phyloP scores from a whole-genome alignment of 2,888 invertebrate species.

The Altica lythri region DNA sequence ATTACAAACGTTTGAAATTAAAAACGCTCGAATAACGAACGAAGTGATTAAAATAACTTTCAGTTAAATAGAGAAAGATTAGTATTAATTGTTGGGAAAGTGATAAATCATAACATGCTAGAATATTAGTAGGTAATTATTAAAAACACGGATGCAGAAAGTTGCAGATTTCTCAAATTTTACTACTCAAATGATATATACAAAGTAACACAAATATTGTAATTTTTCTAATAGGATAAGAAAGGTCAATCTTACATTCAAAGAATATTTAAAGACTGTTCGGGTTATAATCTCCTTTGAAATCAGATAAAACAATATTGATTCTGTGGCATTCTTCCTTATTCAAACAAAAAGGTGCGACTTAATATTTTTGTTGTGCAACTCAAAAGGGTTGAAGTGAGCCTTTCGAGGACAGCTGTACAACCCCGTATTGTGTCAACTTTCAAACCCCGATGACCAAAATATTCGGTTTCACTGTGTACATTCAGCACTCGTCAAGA shows the following conservation, averaged over 20 bases:
- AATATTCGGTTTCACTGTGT: slow-evolving; percentile 41
- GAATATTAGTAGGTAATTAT: neutral
- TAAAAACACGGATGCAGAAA: slow-evolving; percentile 18
- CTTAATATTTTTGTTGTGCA: slow-evolving; percentile 32
- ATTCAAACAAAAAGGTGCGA: slow-evolving; percentile 32
- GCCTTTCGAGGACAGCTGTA: slow-evolving; percentile 30
- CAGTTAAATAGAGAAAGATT: slow-evolving; percentile 16
- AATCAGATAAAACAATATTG: slow-evolving; percentile 24
- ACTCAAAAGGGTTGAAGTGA: slow-evolving; percentile 28
- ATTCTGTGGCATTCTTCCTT: slow-evolving; percentile 29
- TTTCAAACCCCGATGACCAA: slow-evolving; percentile 30
- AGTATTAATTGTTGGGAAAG: slow-evolving; percentile 13
- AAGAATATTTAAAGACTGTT: slow-evolving; percentile 13
- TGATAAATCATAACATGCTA: slow-evolving; percentile 11
- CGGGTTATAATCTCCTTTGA: slow-evolving; percentile 13
- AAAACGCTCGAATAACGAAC: slow-evolving; percentile 34
- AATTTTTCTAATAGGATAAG: slow-evolving; percentile 43
- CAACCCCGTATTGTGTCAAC: slow-evolving; percentile 31
- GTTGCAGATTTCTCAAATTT: slow-evolving; percentile 9
- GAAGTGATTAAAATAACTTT: neutral
- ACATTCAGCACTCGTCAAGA: slow-evolving; percentile 33
- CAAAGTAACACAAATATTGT: slow-evolving; percentile 24
- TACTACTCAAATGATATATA: neutral
- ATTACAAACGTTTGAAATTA: no score
- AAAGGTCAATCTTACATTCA: slow-evolving; percentile 2